These are phyloP conservation scores for Neotoma lepida DNA, from an alignment of 2,113 vertebrate genomes.

Conservation along the genomic window DNA sequence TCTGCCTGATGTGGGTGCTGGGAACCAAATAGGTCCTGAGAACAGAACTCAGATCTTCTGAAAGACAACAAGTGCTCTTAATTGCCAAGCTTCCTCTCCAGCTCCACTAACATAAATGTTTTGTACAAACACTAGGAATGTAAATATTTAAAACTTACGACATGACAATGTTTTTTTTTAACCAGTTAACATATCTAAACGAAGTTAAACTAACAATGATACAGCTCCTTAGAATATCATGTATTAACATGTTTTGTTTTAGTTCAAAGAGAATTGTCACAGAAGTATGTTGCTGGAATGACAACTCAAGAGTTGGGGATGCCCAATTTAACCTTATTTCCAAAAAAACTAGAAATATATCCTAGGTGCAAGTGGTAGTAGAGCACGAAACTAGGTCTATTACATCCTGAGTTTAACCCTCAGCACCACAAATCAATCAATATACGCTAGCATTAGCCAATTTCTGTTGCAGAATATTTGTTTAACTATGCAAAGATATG, in stretches of 20 bases:
- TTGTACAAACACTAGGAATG: not conserved
- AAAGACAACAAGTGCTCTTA: not conserved
- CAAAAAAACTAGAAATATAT: slow-evolving; percentile 21
- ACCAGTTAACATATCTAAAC: not conserved
- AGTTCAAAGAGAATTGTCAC: not conserved
- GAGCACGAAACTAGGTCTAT: not conserved
- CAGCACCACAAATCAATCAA: not conserved
- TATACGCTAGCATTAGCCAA: not conserved
- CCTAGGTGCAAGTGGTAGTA: not conserved
- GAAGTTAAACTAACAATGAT: not conserved
- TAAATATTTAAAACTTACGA: slow-evolving; percentile 15
- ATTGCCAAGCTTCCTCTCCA: not conserved
- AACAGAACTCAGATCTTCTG: not conserved
- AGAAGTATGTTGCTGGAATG: not conserved
- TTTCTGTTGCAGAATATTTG: not conserved
- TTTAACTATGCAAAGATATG: no score
- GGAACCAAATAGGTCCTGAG: not conserved
- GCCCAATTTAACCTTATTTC: not conserved
- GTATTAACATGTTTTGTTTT: not conserved
- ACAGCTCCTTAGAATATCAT: not conserved
- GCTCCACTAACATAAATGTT: not conserved
- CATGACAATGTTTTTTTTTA: not conserved
- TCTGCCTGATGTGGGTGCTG: not conserved
- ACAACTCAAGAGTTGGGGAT: slow-evolving; percentile 2
- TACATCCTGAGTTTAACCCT: not conserved